phyloP scores from a whole-genome alignment of 2,113 vertebrate genomes.

The Chrysemys picta region DNA sequence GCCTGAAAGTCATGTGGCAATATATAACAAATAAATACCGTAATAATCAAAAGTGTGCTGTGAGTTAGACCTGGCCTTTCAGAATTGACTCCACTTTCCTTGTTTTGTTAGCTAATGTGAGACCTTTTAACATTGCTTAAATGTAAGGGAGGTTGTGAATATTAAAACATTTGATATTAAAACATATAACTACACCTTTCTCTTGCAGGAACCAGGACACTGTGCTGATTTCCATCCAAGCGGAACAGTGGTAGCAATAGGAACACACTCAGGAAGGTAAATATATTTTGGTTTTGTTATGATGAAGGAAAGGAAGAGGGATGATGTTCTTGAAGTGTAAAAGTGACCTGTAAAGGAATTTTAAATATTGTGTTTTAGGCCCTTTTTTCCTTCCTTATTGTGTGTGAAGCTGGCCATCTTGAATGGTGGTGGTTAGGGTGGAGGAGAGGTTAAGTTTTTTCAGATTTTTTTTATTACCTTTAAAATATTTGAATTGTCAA shows the following conservation, averaged over 20 bases:
- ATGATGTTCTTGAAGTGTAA: rapidly evolving
- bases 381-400: not conserved
- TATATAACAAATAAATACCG: not conserved
- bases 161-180: rapidly evolving
- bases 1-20: not conserved
- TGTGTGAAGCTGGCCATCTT: not conserved
- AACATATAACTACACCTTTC: not conserved
- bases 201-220: slow-evolving; percentile 92
- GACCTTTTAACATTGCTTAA: not conserved
- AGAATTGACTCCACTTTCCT: not conserved
- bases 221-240: slow-evolving; percentile 99
- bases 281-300: rapidly evolving
- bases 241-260: slow-evolving; percentile 94
- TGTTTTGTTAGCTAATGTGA: not conserved
- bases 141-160: rapidly evolving
- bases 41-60: not conserved
- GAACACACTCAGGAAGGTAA: slow-evolving; percentile 98
- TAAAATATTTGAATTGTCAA: not conserved
- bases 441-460: not conserved
- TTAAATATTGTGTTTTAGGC: rapidly evolving
- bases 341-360: rapidly evolving
- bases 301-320: not conserved
- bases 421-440: not conserved
- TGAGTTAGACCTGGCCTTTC: not conserved
- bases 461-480: not conserved